Evolutionary conservation across 2,888 invertebrate genomes (phyloP), one percentile per base, ranked within the genome.

Genomic region (Rhagium mordax): DNA sequence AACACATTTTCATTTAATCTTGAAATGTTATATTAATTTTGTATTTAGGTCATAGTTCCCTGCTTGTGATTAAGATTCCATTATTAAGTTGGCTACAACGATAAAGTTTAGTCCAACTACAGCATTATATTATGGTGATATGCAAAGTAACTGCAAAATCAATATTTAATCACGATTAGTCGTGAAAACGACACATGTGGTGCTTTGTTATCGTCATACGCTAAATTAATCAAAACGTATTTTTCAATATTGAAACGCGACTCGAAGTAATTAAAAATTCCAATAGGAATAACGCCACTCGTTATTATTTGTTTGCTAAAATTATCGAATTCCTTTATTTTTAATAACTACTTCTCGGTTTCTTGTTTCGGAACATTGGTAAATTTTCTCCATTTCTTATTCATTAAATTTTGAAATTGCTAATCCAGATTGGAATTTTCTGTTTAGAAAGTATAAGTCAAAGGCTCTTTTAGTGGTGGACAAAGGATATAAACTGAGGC

Each of bases 151-250:
- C 83, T 83, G 81, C 79, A 83, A 84, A 85, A 85, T 85, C 85
- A 84, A 85, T 85, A 85, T 84, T 85, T 85, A 85, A 85, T 85
- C 83, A 84, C 82, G 84, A 84, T 84, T 85, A 85, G 81, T 81
- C 81, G 78, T 72, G 75, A 81, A 81, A 83, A 81, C 82, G 82
- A 81, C 83, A 83, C 81, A 82, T 80, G 78, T 78, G 81, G 74
- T 80, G 81, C 80, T 83, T 83, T 83, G 83, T 83, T 84, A 82
- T 81, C 81, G 83, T 82, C 82, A 80, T 81, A 83, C 83, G 84
- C 79, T 85, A 84, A 85, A 85, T 85, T 85, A 85, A 85, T 85
- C 84, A 85, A 82, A 84, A 83, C 83, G 85, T 82, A 83, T 85
- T 84, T 85, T 84, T 84, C 84, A 81, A 82, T 85, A 83, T 82